Conservation (phyloP, 2,888 invertebrate species). For the Lottia scabra region DNA sequence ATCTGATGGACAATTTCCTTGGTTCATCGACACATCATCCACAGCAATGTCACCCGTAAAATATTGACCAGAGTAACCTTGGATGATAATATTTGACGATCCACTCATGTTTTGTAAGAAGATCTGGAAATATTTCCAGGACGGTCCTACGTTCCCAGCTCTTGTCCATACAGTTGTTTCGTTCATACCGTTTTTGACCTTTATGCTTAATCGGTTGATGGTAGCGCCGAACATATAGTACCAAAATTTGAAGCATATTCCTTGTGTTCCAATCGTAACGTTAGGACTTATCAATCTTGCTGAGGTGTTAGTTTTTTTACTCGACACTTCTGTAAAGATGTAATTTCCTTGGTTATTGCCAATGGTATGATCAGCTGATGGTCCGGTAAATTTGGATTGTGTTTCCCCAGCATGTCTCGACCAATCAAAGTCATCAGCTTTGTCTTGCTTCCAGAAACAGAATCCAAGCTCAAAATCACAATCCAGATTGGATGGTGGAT, state of each 20-base stretch:
- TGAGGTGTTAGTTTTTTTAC: conserved; percentile 38
- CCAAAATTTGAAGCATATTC: conserved; percentile 63
- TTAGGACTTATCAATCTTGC: conserved; percentile 50
- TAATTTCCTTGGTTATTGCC: conserved; percentile 53
- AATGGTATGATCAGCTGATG: conserved; percentile 60
- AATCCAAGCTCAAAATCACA: conserved; percentile 60
- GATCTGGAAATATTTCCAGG: conserved; percentile 58
- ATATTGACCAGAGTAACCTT: conserved; percentile 48
- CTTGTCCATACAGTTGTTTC: conserved; percentile 43
- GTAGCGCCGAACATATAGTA: conserved; percentile 66
- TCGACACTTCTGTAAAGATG: conserved; percentile 49
- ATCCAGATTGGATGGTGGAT: conserved; percentile 47
- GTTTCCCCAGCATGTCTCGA: conserved; percentile 45
- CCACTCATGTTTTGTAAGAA: conserved; percentile 40
- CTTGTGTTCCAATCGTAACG: conserved; percentile 32
- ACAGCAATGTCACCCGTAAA: conserved; percentile 53
- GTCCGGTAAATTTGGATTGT: conserved; percentile 51
- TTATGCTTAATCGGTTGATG: conserved; percentile 57
- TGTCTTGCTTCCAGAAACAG: conserved; percentile 60
- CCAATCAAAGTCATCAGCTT: conserved; percentile 60
- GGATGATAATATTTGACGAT: conserved; percentile 43
- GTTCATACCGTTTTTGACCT: conserved; percentile 28
- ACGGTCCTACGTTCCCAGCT: conserved; percentile 53
- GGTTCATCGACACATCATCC: conserved; percentile 50
- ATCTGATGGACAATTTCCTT: conserved; percentile 44